Percentiles rank a stretch among this genome's conserved stretches.
phyloP scores from a whole-genome alignment of 1,140 invertebrate genomes.

The Pygmarrhopalites habei region DNA sequence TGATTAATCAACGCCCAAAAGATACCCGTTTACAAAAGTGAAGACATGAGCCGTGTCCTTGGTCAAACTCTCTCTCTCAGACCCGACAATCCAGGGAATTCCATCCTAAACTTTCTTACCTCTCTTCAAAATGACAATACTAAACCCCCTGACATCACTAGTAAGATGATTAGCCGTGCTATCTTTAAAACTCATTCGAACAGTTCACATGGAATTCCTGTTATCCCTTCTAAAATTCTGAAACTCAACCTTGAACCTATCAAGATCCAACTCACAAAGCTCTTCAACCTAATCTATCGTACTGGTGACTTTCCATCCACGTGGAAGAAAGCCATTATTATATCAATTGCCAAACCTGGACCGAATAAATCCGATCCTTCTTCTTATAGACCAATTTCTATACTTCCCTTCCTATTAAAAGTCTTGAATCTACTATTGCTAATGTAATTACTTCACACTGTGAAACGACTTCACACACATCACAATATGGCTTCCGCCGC shows the following conservation, averaged over 20 bases:
- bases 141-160: too few relatives aligned
- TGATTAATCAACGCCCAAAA: too few relatives aligned
- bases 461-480: neutral
- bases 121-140: too few relatives aligned
- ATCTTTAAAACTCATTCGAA: neutral
- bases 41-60: neutral
- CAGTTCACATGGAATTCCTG: neutral
- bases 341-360: neutral
- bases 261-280: neutral
- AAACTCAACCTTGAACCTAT: neutral
- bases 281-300: neutral
- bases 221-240: neutral
- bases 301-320: neutral
- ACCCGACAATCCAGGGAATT: too few relatives aligned
- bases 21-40: neutral
- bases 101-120: too few relatives aligned
- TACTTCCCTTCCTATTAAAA: slow-evolving; percentile 1
- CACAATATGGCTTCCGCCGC: neutral
- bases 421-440: slow-evolving; percentile 3
- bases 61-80: too few relatives aligned
- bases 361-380: neutral
- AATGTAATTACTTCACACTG: neutral
- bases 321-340: slow-evolving; percentile 3
- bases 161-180: too few relatives aligned
- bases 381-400: neutral